phyloP scores from a whole-genome alignment of 2,797 vertebrate genomes.

The Anabacerthia variegaticeps region DNA sequence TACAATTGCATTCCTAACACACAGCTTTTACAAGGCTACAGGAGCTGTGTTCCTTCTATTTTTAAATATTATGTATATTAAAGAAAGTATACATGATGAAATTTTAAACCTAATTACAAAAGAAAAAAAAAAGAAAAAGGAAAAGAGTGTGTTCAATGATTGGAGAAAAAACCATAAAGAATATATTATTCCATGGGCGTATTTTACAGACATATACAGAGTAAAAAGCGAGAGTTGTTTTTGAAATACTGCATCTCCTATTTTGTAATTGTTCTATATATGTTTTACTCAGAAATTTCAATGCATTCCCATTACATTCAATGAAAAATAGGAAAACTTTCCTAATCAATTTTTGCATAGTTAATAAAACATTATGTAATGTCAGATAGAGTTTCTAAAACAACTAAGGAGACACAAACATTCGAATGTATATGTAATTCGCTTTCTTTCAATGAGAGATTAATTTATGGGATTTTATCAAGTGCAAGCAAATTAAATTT shows the following conservation, averaged over 20 bases:
- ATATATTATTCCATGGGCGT: not conserved
- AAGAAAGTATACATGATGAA: not conserved
- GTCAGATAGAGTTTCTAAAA: not conserved
- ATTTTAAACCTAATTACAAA: not conserved
- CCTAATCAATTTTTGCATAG: conserved; percentile 6
- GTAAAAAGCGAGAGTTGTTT: not conserved
- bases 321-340: not conserved
- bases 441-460: not conserved
- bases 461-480: not conserved
- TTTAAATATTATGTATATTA: not conserved
- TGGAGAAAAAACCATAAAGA: not conserved
- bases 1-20: rapidly evolving
- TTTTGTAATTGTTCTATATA: not conserved
- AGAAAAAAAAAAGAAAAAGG: too few species aligned
- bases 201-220: not conserved
- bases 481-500: not conserved
- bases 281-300: not conserved
- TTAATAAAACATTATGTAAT: not conserved
- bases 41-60: not conserved
- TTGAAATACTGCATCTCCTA: not conserved
- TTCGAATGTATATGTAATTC: not conserved
- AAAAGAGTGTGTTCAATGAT: not conserved
- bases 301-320: not conserved
- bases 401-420: not conserved
- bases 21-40: not conserved